These are phyloP conservation scores for Burhinus oedicnemus DNA, from an alignment of 2,113 vertebrate species.

Conservation along the genomic window DNA sequence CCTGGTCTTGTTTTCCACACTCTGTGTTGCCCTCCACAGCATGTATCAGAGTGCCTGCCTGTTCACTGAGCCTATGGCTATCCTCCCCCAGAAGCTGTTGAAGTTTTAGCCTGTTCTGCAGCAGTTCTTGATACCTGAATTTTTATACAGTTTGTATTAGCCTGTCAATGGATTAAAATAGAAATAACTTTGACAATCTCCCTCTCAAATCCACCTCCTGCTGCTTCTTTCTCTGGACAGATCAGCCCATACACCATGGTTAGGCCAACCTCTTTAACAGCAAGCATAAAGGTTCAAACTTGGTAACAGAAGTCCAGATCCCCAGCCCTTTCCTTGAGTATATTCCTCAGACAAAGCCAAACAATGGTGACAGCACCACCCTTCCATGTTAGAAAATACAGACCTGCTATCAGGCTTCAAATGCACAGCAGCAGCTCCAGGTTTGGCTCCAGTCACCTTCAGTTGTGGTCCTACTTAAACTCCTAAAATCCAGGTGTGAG, in stretches of 20 bases:
- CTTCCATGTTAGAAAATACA: neutral
- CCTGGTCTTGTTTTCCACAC: neutral
- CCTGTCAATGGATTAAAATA: neutral
- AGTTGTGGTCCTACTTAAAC: neutral
- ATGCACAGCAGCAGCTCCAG: neutral
- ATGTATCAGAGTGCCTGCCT: neutral
- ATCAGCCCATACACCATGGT: neutral
- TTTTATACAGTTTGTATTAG: neutral
- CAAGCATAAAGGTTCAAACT: neutral
- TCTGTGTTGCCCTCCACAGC: neutral
- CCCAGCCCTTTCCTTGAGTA: neutral
- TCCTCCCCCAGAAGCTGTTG: neutral
- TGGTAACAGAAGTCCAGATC: neutral
- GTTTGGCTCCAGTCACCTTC: neutral
- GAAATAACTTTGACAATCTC: neutral
- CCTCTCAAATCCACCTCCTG: neutral
- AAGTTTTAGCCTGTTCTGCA: neutral
- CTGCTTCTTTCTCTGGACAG: neutral
- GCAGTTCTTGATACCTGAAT: neutral
- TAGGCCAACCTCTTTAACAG: neutral
- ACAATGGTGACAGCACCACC: neutral
- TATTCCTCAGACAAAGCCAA: neutral
- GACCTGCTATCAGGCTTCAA: neutral
- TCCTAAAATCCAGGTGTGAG: neutral
- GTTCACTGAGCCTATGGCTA: neutral